Percentiles rank a stretch among this genome's conserved stretches.
These are phyloP conservation scores for Hystrix cristata DNA, from an alignment of 2,113 vertebrate genomes.

Conservation along the genomic window DNA sequence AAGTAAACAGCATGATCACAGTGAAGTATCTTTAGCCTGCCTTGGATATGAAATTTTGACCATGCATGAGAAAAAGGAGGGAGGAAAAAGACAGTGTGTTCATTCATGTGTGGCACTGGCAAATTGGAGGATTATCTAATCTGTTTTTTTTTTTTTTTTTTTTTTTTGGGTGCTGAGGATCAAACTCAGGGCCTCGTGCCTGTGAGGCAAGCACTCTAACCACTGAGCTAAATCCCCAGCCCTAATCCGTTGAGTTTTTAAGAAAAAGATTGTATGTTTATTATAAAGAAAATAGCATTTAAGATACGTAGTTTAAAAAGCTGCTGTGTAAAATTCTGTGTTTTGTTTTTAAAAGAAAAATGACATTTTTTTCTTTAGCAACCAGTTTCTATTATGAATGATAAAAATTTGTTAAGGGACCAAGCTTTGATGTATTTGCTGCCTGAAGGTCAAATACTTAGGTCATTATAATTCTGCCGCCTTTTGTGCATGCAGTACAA, in stretches of 20 bases:
- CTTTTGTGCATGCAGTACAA: slow-evolving; percentile 65
- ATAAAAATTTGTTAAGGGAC: slow-evolving; percentile 41
- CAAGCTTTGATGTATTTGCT: slow-evolving; percentile 61
- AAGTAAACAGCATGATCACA: slow-evolving; percentile 51
- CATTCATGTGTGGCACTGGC: not conserved
- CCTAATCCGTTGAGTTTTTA: not conserved
- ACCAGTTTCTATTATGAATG: slow-evolving; percentile 28
- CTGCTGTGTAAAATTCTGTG: slow-evolving; percentile 6
- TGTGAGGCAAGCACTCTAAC: too few relatives aligned
- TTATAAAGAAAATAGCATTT: slow-evolving; percentile 8
- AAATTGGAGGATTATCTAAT: slow-evolving; percentile 45
- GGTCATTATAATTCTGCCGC: slow-evolving; percentile 54
- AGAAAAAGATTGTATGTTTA: not conserved
- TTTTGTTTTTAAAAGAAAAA: slow-evolving; percentile 70
- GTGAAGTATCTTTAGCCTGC: not conserved
- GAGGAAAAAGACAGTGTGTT: not conserved
- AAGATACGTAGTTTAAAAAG: not conserved
- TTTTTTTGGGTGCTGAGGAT: too few relatives aligned
- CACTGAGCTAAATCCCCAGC: too few relatives aligned
- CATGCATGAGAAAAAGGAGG: not conserved
- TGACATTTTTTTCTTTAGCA: slow-evolving; percentile 11
- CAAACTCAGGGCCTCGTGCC: too few relatives aligned
- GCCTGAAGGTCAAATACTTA: slow-evolving; percentile 72
- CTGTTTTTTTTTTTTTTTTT: not conserved
- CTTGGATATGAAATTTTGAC: slow-evolving; percentile 24